phyloP scores from a whole-genome alignment of 2,113 vertebrate species.

The Mustela lutreola region DNA sequence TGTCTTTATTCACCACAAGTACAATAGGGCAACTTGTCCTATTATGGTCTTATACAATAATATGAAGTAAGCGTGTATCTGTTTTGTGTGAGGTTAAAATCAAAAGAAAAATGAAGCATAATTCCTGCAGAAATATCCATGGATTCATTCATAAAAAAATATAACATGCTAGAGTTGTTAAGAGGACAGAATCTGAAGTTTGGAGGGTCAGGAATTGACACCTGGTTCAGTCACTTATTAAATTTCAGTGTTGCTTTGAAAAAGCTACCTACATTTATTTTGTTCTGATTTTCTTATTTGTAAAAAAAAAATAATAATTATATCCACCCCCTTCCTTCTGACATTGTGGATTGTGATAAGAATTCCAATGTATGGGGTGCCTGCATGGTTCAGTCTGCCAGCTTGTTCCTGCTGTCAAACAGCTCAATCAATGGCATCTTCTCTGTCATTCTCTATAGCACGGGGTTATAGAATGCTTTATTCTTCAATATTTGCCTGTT shows the following conservation, averaged over 20 bases:
- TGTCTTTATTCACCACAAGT: not conserved
- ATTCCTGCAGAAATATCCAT: not conserved
- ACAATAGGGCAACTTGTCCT: not conserved
- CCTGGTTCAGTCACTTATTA: not conserved
- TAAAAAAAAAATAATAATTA: not conserved
- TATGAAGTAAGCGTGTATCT: not conserved
- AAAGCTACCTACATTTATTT: not conserved
- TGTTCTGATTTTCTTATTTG: not conserved
- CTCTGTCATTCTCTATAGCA: no score
- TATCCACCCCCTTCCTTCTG: not conserved
- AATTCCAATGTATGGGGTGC: not conserved
- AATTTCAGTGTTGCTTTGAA: not conserved
- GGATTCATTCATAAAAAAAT: not conserved
- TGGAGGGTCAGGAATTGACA: not conserved
- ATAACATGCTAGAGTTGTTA: not conserved
- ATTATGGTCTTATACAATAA: not conserved
- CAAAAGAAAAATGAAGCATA: not conserved
- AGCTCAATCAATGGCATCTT: not conserved
- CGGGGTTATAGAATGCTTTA: not conserved
- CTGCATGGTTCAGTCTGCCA: no score
- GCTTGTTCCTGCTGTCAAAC: not conserved
- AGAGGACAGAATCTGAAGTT: not conserved
- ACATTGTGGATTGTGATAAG: not conserved
- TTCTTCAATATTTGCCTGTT: not conserved
- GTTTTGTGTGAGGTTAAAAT: not conserved